Base-by-base conservation (phyloP, 1,140 invertebrate genomes). In the Achatina immaculata region DNA sequence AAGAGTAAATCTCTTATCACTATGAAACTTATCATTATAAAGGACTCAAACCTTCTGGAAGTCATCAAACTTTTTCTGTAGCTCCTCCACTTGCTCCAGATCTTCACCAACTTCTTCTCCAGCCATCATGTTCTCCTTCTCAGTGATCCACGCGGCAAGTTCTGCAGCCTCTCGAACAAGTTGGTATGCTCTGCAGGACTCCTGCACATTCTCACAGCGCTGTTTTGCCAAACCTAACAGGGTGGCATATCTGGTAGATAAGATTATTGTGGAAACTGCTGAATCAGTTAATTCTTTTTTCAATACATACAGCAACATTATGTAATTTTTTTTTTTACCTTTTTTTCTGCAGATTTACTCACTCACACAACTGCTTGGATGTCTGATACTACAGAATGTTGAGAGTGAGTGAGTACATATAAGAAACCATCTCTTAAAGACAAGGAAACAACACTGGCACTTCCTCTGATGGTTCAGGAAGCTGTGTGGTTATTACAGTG, bases 21-120 rank as follows among this genome's bases (percentile, higher is more conserved):
- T n/a, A n/a, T n/a, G n/a, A n/a, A n/a, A n/a, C n/a, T n/a, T n/a
- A n/a, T n/a, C n/a, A n/a, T n/a, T n/a, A n/a, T n/a, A n/a, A n/a
- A n/a, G n/a, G n/a, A n/a, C n/a, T n/a, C 71, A 19, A 66, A 89
- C 90, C 88, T 91, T 92, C 91, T 98, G 96, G 94, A 99, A 99
- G 92, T 99, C 98, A 90, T 99, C 98, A 92, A 99, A 99, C 92
- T 99, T 99, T 94, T 99, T 99, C 92, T 99, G 98, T 94, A 99
- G 95, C 1, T 99, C 98, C 92, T 99, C 98, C 6, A 99, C 98
- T 84, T 99, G 98, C 91, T 99, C 98, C 71, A 91, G 82, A 82
- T 91, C 88, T 36, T 89, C 89, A 21, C 88, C 97, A 14, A 99
- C 97, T 91, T 99, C 97, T 88, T 98, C 96, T 14, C 98, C 95